A percentile compares a stretch with the other conserved stretches of the same genome.
These are phyloP conservation scores for Ophonus ardosiacus DNA, from an alignment of 2,888 invertebrate genomes.

Conservation along the genomic window DNA sequence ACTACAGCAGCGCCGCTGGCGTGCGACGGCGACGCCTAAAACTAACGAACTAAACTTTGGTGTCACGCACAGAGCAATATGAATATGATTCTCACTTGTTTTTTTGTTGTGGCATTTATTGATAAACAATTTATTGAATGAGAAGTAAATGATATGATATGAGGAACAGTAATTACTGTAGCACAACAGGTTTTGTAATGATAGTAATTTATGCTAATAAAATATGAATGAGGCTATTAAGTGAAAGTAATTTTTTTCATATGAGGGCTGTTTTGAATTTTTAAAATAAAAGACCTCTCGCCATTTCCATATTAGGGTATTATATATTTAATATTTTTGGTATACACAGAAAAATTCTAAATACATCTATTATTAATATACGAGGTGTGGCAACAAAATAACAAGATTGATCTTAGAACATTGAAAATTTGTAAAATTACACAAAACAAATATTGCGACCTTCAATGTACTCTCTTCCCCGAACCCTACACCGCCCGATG, in stretches of 20 bases:
- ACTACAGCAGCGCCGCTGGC: constrained; percentile 25
- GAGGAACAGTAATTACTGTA: constrained; percentile 17
- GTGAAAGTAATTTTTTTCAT: not conserved
- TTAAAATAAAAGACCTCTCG: no score
- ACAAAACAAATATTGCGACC: no score
- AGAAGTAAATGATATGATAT: not conserved
- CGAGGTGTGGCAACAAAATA: no score
- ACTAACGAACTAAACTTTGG: constrained; percentile 16
- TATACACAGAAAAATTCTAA: no score
- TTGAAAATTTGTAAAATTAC: no score
- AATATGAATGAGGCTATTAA: constrained; percentile 7
- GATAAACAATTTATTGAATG: constrained; percentile 37
- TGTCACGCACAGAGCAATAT: not conserved
- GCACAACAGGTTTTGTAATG: constrained; percentile 26
- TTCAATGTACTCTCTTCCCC: no score
- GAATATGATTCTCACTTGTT: constrained; percentile 5
- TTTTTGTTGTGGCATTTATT: constrained; percentile 19
- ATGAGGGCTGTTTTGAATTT: not conserved
- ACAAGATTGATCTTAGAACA: no score
- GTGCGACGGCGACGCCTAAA: not conserved
- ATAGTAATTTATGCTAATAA: constrained; percentile 1
- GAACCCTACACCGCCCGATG: no score
- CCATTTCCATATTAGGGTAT: no score
- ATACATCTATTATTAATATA: no score
- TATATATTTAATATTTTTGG: no score